A percentile compares a stretch with the other conserved stretches of the same genome.
Evolutionary conservation across 1,140 invertebrate species (phyloP).

Genomic region (Pogonognathellus flavescens): DNA sequence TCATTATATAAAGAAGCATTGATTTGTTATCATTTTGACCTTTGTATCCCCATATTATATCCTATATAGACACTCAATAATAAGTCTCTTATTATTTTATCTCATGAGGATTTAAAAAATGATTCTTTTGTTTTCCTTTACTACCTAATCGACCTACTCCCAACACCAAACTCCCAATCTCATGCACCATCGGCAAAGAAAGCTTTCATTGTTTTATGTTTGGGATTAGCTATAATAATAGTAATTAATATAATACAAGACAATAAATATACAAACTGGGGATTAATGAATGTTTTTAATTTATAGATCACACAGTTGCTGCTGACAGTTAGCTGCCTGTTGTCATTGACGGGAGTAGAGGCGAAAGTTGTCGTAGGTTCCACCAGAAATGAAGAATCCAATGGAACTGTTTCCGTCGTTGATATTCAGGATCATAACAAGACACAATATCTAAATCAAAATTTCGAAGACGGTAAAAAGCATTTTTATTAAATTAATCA

Average conservation of each 20-base stretch:
- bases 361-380: slow-evolving; percentile 5
- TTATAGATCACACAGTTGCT: slow-evolving; percentile 31
- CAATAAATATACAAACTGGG: neutral
- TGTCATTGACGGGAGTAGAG: neutral
- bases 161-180: too few relatives aligned
- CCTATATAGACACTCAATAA: too few relatives aligned
- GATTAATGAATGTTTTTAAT: slow-evolving; percentile 12
- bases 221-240: neutral
- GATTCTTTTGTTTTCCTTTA: too few relatives aligned
- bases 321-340: slow-evolving; percentile 12
- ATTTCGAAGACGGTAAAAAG: slow-evolving; percentile 80
- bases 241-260: neutral
- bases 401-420: slow-evolving; percentile 72
- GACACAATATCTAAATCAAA: slow-evolving; percentile 79
- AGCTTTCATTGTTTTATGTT: neutral
- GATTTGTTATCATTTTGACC: too few relatives aligned
- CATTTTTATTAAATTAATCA: too few relatives aligned
- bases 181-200: too few relatives aligned
- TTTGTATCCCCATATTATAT: too few relatives aligned
- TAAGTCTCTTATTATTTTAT: too few relatives aligned
- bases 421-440: slow-evolving; percentile 78
- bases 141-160: too few relatives aligned
- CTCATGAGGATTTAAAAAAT: too few relatives aligned
- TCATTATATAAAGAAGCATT: too few relatives aligned
- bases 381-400: slow-evolving; percentile 2